phyloP scores from a whole-genome alignment of 1,140 invertebrate genomes.

The Meloidogyne exigua region DNA sequence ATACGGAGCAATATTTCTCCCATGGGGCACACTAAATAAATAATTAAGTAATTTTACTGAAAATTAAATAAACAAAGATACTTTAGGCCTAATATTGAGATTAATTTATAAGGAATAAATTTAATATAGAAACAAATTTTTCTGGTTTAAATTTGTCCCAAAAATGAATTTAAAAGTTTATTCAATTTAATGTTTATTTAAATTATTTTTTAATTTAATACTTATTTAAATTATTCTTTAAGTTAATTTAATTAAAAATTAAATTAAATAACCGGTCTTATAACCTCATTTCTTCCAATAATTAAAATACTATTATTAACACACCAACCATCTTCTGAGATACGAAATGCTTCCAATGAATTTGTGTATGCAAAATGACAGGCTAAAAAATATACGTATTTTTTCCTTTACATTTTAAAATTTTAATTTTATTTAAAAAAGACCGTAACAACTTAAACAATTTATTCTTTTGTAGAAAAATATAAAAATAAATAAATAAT shows the following conservation, averaged over 20 bases:
- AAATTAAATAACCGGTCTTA: neutral
- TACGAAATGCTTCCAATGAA: neutral
- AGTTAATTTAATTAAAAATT: too few species aligned
- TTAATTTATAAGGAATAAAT: too few species aligned
- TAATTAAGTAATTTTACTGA: neutral
- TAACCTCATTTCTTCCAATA: neutral
- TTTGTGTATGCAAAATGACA: slow-evolving; percentile 26
- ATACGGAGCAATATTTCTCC: slow-evolving; percentile 28
- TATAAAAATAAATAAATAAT: neutral
- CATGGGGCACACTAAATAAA: slow-evolving; percentile 20
- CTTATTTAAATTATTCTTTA: too few species aligned
- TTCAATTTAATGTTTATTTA: too few species aligned
- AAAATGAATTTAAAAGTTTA: too few species aligned
- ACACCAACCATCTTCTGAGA: slow-evolving; percentile 22
- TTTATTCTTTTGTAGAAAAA: neutral
- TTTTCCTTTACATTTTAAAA: neutral
- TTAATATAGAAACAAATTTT: too few species aligned
- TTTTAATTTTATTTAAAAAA: neutral
- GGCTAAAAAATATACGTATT: neutral
- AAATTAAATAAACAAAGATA: too few species aligned
- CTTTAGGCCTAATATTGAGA: too few species aligned
- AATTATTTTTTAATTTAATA: neutral
- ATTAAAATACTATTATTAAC: slow-evolving; percentile 17
- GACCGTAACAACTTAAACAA: slow-evolving; percentile 5
- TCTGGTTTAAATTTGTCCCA: too few species aligned